Percentiles rank a stretch among this genome's conserved stretches.
These are phyloP conservation scores for Philereme transversata DNA, from an alignment of 2,888 invertebrate genomes.

Conservation along the genomic window DNA sequence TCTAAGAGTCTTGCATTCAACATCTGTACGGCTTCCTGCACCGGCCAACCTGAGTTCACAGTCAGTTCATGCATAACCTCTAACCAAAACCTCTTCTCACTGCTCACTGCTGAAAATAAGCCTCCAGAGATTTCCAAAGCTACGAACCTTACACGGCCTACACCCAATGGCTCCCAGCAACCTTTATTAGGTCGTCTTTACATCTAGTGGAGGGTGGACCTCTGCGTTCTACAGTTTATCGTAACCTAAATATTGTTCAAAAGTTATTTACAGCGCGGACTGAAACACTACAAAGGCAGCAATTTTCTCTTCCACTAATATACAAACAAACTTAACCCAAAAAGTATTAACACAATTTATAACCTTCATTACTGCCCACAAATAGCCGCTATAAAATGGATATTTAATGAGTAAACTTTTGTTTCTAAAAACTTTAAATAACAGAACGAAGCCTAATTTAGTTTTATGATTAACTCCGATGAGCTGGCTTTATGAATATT, in stretches of 20 bases:
- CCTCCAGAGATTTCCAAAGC: too few relatives aligned
- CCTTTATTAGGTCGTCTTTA: too few relatives aligned
- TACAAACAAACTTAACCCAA: slow-evolving; percentile 9
- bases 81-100: too few relatives aligned
- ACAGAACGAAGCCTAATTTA: slow-evolving; percentile 28
- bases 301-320: slow-evolving; percentile 5
- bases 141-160: too few relatives aligned
- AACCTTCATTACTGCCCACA: slow-evolving; percentile 10
- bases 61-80: too few relatives aligned
- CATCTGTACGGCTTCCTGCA: too few relatives aligned
- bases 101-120: too few relatives aligned
- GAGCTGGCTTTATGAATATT: slow-evolving; percentile 26
- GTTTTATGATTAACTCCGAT: slow-evolving; percentile 30
- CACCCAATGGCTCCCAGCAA: too few relatives aligned
- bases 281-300: slow-evolving; percentile 2
- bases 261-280: background rate
- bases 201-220: too few relatives aligned
- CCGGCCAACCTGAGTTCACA: too few relatives aligned
- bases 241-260: background rate
- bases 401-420: slow-evolving; percentile 36
- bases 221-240: background rate
- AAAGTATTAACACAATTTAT: slow-evolving; percentile 15
- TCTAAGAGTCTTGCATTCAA: too few relatives aligned
- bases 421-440: slow-evolving; percentile 28
- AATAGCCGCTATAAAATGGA: slow-evolving; percentile 24